Evolutionary conservation across 2,888 invertebrate species (phyloP), one percentile per base, ranked within the genome.

Genomic region (Polyploca ridens): DNA sequence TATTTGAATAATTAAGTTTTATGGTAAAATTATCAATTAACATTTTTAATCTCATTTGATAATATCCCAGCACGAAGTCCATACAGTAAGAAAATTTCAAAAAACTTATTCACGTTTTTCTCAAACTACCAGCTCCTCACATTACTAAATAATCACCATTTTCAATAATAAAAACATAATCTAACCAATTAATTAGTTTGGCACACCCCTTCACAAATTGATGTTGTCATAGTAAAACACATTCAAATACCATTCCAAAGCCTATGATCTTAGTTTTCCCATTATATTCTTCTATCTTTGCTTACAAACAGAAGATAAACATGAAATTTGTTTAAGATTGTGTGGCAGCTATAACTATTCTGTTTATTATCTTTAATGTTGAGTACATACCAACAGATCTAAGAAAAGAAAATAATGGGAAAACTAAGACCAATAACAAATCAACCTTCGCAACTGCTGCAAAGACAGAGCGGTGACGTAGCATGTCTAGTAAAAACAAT

Each of bases 201-300:
- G 83, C 85, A 85, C 83, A 54, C 19, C 81, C 81, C 76, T 81
- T 80, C 79, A 83, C 76, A 75, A 78, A 67, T 88, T 71, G 84
- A 85, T 88, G 88, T 89, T 84, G 87, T 88, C 72, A 77, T 83
- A 77, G 79, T 78, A 75, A 76, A 76, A 33, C 13, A 35, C 19
- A 49, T 57, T 58, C 58, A 38, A 14, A 63, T 33, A 14, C 57
- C 61, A 27, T 14, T 61, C 66, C 63, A 64, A 63, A 44, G 57
- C 58, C 62, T 60, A 19, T 27, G 41, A 41, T 41, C 62, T 62
- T 33, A 46, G 59, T 13, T 62, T 59, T 62, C 63, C 49, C 14
- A 61, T 61, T 49, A 3, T 6, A 38, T 38, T 10, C 8, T 38
- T 38, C n/a, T 38, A 10, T 10, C 10, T 10, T 38, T 38, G 6